These are phyloP conservation scores for Nerophis ophidion DNA, from an alignment of 2,113 vertebrate genomes.

Conservation along the genomic window DNA sequence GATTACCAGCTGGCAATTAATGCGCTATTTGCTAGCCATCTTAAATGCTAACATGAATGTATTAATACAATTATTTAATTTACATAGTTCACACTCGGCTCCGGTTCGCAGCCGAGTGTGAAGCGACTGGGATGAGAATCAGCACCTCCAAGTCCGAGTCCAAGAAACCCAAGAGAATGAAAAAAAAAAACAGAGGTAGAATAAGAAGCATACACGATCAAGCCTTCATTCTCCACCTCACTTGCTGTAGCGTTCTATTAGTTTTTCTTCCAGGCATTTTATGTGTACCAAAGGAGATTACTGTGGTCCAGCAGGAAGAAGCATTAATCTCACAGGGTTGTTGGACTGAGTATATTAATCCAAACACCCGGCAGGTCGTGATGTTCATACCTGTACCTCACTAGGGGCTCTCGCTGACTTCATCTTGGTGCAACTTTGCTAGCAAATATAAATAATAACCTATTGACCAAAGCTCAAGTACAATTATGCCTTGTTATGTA, in stretches of 20 bases:
- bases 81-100: no score
- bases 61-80: neutral
- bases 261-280: slow-evolving; percentile 29
- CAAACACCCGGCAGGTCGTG: slow-evolving; percentile 21
- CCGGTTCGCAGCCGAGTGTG: no score
- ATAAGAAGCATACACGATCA: slow-evolving; percentile 7
- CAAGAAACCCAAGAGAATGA: neutral
- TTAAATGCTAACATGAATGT: no score
- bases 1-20: no score
- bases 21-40: no score
- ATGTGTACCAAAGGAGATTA: slow-evolving; percentile 46
- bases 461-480: neutral
- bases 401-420: slow-evolving; percentile 14
- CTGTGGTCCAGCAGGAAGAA: slow-evolving; percentile 34
- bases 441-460: slow-evolving; percentile 20
- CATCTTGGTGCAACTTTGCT: slow-evolving; percentile 7
- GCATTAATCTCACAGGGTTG: slow-evolving; percentile 30
- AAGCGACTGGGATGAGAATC: no score
- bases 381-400: slow-evolving; percentile 35
- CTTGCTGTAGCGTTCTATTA: slow-evolving; percentile 8
- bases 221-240: slow-evolving; percentile 8
- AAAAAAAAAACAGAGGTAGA: neutral
- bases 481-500: neutral
- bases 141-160: no score
- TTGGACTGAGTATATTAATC: slow-evolving; percentile 36